Evolutionary conservation across 2,113 vertebrate genomes (phyloP).

Genomic region (Equus quagga): DNA sequence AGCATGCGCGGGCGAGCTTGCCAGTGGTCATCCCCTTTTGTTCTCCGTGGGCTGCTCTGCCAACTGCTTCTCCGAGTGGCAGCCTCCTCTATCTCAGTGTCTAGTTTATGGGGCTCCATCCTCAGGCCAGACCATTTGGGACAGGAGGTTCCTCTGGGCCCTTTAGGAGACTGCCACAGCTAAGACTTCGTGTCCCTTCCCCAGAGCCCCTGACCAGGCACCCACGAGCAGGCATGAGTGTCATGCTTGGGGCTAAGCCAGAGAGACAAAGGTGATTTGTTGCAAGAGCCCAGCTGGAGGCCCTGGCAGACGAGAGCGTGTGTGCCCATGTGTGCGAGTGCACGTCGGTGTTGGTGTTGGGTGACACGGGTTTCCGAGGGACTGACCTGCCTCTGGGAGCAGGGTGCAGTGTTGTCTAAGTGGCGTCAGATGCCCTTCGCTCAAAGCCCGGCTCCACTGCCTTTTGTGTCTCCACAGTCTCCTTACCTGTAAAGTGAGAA

Average conservation of each 20-base stretch:
- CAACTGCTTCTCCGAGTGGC: neutral
- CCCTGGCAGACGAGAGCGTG: neutral
- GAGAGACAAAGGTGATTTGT: neutral
- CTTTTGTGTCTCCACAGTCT: neutral
- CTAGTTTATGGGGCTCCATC: neutral
- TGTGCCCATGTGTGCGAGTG: neutral
- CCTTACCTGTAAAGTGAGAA: rapidly evolving
- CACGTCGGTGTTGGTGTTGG: rapidly evolving
- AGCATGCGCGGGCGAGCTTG: rapidly evolving
- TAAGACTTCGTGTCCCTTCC: neutral
- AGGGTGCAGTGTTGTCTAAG: rapidly evolving
- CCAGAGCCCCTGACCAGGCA: neutral
- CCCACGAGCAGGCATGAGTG: neutral
- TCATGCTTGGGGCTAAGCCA: neutral
- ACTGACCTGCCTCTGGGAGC: neutral
- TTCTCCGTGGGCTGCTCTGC: neutral
- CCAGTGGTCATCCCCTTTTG: rapidly evolving
- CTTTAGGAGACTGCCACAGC: neutral
- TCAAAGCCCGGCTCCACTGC: rapidly evolving
- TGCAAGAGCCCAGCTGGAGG: neutral
- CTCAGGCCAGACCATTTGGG: neutral
- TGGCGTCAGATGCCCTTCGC: rapidly evolving
- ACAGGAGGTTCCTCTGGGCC: neutral
- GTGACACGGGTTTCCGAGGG: neutral
- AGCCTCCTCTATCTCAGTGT: neutral